These are phyloP conservation scores for Agonopterix subpropinquella DNA, from an alignment of 2,888 invertebrate genomes.

Conservation along the genomic window DNA sequence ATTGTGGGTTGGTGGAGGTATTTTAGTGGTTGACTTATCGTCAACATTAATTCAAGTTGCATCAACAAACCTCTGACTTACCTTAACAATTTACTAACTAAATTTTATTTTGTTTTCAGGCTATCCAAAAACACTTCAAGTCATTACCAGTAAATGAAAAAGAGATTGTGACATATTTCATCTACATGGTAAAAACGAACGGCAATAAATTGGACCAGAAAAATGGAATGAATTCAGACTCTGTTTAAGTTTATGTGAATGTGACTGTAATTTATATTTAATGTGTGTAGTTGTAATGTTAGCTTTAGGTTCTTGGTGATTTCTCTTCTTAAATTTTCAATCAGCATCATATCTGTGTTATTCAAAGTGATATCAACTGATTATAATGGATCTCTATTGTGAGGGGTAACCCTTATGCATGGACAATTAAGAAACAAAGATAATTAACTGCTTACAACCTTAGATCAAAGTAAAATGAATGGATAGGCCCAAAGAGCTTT, in stretches of 20 bases:
- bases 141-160: slow-evolving; percentile 96
- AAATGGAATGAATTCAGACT: slow-evolving; percentile 83
- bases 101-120: slow-evolving; percentile 68
- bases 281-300: slow-evolving; percentile 37
- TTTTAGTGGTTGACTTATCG: too few relatives aligned
- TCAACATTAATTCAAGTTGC: too few relatives aligned
- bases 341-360: slow-evolving; percentile 30
- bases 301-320: slow-evolving; percentile 27
- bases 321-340: slow-evolving; percentile 38
- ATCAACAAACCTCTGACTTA: too few relatives aligned
- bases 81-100: not conserved
- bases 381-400: too few relatives aligned
- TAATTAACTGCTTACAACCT: too few relatives aligned
- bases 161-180: slow-evolving; percentile 95
- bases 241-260: slow-evolving; percentile 43
- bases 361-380: slow-evolving; percentile 1
- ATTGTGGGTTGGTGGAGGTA: too few relatives aligned
- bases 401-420: too few relatives aligned
- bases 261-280: slow-evolving; percentile 39
- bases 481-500: too few relatives aligned
- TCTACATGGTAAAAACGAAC: slow-evolving; percentile 97
- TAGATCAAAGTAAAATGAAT: too few relatives aligned
- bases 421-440: too few relatives aligned
- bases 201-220: slow-evolving; percentile 91
- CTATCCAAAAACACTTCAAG: slow-evolving; percentile 95